phyloP scores from a whole-genome alignment of 2,797 vertebrate genomes.

The Cossypha niveicapilla region DNA sequence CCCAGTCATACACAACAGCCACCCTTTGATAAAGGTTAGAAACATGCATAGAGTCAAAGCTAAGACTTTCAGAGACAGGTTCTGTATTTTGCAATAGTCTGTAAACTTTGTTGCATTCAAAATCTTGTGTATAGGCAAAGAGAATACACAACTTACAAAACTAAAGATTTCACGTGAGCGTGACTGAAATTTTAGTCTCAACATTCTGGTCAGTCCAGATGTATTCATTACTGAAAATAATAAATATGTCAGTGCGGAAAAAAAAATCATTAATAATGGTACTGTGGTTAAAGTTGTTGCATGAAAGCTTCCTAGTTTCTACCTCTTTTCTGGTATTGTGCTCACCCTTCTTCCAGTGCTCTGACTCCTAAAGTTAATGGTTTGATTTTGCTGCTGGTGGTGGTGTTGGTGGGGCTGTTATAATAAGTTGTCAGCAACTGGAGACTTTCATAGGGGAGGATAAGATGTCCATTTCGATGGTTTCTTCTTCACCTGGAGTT shows the following conservation, averaged over 20 bases:
- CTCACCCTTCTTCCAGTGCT: not conserved
- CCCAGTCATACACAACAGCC: not conserved
- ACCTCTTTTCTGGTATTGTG: not conserved
- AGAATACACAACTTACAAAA: not conserved
- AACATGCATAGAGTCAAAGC: not conserved
- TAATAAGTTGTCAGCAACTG: not conserved
- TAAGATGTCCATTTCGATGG: not conserved
- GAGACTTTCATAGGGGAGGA: not conserved
- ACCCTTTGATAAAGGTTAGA: not conserved
- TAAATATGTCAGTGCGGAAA: not conserved
- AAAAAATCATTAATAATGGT: not conserved
- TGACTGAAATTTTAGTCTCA: not conserved
- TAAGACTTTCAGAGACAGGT: not conserved
- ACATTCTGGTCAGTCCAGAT: not conserved
- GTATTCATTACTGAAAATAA: not conserved
- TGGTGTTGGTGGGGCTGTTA: not conserved
- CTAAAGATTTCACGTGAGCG: not conserved
- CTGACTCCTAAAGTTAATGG: not conserved
- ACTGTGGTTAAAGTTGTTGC: not conserved
- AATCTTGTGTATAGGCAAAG: not conserved
- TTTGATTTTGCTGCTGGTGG: not conserved
- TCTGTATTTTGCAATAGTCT: not conserved
- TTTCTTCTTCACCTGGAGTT: not conserved
- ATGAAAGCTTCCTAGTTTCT: not conserved
- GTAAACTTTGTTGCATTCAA: not conserved